These are phyloP conservation scores for Trogon melanurus DNA, from an alignment of 2,113 vertebrate species.

Conservation along the genomic window DNA sequence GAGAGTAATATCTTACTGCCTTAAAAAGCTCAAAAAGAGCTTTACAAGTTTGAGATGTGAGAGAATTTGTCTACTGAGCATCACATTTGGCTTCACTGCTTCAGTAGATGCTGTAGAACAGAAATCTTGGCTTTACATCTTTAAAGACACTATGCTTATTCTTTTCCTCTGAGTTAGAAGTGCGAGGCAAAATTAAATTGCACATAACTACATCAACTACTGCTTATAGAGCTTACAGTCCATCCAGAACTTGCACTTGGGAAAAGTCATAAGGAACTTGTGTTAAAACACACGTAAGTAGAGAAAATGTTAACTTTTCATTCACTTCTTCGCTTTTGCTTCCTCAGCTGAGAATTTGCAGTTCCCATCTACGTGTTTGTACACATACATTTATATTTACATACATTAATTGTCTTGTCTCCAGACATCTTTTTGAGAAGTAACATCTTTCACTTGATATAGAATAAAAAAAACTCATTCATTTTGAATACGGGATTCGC, in stretches of 20 bases:
- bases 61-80: neutral
- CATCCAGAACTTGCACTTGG: neutral
- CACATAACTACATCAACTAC: neutral
- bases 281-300: rapidly evolving
- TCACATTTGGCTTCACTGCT: neutral
- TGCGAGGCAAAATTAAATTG: neutral
- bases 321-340: neutral
- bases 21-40: neutral
- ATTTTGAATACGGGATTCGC: rapidly evolving
- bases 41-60: neutral
- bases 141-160: neutral
- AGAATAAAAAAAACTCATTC: neutral
- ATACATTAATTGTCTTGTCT: neutral
- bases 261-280: neutral
- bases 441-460: neutral
- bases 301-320: neutral
- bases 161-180: neutral
- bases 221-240: neutral
- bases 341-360: neutral
- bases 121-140: neutral
- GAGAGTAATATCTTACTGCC: neutral
- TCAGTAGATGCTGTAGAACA: neutral
- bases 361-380: neutral
- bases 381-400: neutral
- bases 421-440: neutral